phyloP scores from a whole-genome alignment of 2,797 vertebrate genomes.

The Rachycentron canadum region DNA sequence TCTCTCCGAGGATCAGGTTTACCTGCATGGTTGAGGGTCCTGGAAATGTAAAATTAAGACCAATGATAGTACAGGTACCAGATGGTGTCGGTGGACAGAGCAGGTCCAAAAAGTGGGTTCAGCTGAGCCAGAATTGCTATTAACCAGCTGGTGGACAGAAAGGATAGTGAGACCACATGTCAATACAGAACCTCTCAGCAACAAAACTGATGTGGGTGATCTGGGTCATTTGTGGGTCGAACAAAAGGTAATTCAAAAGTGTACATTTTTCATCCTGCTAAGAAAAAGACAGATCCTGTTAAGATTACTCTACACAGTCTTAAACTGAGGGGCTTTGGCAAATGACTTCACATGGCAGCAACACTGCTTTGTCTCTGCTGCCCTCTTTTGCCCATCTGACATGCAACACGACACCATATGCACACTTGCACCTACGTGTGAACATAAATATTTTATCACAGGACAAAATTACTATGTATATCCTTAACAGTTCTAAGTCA shows the following conservation, averaged over 20 bases:
- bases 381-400: slow-evolving; percentile 54
- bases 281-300: neutral
- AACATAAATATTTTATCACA: slow-evolving; percentile 60
- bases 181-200: neutral
- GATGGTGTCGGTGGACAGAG: slow-evolving; percentile 90
- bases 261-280: neutral
- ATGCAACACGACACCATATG: slow-evolving; percentile 50
- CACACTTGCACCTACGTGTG: neutral
- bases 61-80: slow-evolving; percentile 93
- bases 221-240: neutral
- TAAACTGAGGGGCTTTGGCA: neutral
- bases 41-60: slow-evolving; percentile 80
- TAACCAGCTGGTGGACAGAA: slow-evolving; percentile 91
- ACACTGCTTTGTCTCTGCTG: slow-evolving; percentile 52
- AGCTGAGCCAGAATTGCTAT: slow-evolving; percentile 97
- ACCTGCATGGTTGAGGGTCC: slow-evolving; percentile 47
- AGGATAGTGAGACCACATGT: slow-evolving; percentile 18
- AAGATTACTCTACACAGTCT: neutral
- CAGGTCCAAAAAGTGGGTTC: slow-evolving; percentile 95
- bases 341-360: neutral
- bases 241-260: neutral
- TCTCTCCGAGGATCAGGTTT: neutral
- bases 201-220: neutral
- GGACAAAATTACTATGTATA: neutral
- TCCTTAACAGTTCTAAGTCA: neutral